Conservation (phyloP, 1,140 invertebrate genomes). For the Leptoteleia sp. region DNA sequence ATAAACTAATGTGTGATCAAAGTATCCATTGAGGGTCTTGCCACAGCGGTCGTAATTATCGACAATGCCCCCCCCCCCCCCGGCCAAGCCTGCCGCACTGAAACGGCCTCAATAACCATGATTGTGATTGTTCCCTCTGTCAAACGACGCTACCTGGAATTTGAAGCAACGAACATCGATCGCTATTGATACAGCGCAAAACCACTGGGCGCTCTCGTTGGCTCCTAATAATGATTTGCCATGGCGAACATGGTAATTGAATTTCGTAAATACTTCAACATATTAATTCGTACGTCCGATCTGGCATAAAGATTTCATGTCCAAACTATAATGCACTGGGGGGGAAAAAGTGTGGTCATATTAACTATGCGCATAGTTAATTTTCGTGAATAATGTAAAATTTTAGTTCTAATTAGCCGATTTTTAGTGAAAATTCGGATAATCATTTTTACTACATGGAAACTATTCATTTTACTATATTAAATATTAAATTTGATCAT, state of each 20-base stretch:
- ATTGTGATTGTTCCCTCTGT: constrained; percentile 49
- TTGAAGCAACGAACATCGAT: constrained; percentile 28
- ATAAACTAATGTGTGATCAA: constrained; percentile 39
- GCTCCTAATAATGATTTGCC: constrained; percentile 26
- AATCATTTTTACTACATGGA: too few relatives aligned
- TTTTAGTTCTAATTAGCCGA: too few relatives aligned
- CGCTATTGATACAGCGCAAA: constrained; percentile 30
- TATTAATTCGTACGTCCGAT: background rate
- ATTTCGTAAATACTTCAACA: background rate
- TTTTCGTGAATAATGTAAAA: too few relatives aligned
- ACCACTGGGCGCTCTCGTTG: constrained; percentile 37
- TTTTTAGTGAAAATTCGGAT: too few relatives aligned
- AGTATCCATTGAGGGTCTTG: constrained; percentile 40
- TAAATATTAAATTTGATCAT: too few relatives aligned
- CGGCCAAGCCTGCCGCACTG: too few relatives aligned
- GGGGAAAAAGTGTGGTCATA: too few relatives aligned
- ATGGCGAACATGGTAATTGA: constrained; percentile 10
- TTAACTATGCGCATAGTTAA: too few relatives aligned
- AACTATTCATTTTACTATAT: too few relatives aligned
- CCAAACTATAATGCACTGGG: too few relatives aligned
- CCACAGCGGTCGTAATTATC: constrained; percentile 40
- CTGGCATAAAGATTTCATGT: too few relatives aligned
- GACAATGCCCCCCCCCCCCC: constrained; percentile 30
- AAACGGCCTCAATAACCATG: constrained; percentile 23
- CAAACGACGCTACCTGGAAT: constrained; percentile 14